Evolutionary conservation across 2,797 vertebrate genomes (phyloP).

Genomic region (Hozukius guyotensis): DNA sequence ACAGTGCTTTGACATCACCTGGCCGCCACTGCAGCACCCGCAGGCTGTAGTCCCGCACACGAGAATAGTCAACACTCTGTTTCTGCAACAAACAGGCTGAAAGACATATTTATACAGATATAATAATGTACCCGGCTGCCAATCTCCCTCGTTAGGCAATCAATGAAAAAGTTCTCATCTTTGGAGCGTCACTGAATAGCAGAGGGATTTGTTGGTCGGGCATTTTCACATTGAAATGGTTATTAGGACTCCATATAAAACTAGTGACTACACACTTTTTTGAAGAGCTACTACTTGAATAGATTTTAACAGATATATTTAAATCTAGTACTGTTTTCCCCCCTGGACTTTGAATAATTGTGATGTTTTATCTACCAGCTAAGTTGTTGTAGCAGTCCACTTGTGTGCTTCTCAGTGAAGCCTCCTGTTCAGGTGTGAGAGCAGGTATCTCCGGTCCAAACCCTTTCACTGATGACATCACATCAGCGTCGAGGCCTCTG

Average conservation of each 20-base stretch:
- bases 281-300: not conserved
- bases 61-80: constrained; percentile 84
- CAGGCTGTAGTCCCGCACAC: constrained; percentile 89
- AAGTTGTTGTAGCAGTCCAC: constrained; percentile 94
- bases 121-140: not conserved
- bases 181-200: not conserved
- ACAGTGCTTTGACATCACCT: constrained; percentile 88
- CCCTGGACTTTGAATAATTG: not conserved
- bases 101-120: not conserved
- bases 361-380: constrained; percentile 81
- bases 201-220: not conserved
- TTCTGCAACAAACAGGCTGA: constrained; percentile 91
- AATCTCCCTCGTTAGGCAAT: not conserved
- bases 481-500: constrained; percentile 84
- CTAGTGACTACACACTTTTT: not conserved
- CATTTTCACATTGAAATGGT: not conserved
- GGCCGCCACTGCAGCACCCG: constrained; percentile 86
- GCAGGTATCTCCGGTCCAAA: constrained; percentile 77
- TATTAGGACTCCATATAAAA: not conserved
- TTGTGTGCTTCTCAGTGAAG: constrained; percentile 83
- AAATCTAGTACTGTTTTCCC: not conserved
- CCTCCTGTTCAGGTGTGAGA: constrained; percentile 82
- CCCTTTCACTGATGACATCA: constrained; percentile 78
- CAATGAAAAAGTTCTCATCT: not conserved
- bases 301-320: not conserved